phyloP scores from a whole-genome alignment of 2,888 invertebrate genomes.

The Nemoura dubitans region DNA sequence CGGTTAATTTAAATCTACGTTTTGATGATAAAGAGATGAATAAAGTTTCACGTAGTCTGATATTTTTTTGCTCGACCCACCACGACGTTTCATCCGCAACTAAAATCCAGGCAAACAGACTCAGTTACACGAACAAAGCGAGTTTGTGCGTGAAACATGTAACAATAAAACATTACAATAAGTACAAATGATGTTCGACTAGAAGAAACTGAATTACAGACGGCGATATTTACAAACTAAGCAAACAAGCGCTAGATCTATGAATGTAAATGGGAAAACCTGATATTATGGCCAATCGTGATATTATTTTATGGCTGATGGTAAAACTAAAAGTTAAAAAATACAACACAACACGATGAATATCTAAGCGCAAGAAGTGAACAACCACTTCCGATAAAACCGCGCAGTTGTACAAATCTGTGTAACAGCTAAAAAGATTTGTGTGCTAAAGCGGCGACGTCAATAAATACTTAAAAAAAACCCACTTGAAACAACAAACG shows the following conservation, averaged over 20 bases:
- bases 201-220: neutral
- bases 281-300: neutral
- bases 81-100: neutral
- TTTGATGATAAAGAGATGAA: conserved; percentile 12
- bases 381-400: neutral
- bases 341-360: neutral
- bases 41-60: neutral
- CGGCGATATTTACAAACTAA: neutral
- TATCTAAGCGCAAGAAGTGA: neutral
- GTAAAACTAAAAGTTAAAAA: neutral
- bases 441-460: neutral
- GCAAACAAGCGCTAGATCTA: neutral
- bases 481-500: conserved; percentile 3
- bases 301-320: neutral
- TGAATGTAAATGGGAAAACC: neutral
- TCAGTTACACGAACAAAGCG: neutral
- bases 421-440: neutral
- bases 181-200: neutral
- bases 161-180: neutral
- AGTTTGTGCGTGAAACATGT: neutral
- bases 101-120: neutral
- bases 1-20: neutral
- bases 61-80: neutral
- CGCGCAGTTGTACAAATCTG: neutral
- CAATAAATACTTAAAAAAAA: neutral